Conservation (phyloP, 2,888 invertebrate species). For the Noctua janthina region DNA sequence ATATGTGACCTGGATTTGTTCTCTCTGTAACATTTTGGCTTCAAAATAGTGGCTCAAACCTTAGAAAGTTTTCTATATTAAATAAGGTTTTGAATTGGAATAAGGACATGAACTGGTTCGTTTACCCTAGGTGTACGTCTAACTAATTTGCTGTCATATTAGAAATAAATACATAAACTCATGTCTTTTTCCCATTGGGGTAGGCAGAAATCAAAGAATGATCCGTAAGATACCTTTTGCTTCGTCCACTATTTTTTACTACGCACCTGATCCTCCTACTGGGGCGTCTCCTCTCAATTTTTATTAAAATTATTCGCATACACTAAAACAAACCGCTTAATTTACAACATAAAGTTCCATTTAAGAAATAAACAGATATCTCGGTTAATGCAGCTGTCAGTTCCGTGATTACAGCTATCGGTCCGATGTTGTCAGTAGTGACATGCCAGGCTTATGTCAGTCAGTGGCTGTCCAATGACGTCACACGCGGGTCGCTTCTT, state of each 20-base stretch:
- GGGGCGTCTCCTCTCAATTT: neutral
- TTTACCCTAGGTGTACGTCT: neutral
- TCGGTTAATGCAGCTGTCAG: slow-evolving; percentile 31
- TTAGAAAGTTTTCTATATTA: neutral
- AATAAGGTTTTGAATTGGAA: neutral
- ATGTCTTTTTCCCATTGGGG: neutral
- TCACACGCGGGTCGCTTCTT: neutral
- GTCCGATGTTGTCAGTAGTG: slow-evolving; percentile 11
- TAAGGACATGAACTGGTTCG: neutral
- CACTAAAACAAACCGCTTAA: neutral
- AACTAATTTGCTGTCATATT: neutral
- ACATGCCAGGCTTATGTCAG: slow-evolving; percentile 28
- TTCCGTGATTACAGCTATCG: slow-evolving; percentile 27
- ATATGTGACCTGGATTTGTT: slow-evolving; percentile 20
- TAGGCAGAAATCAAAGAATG: neutral
- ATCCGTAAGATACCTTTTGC: neutral
- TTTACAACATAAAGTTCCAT: neutral
- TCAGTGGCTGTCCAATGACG: slow-evolving; percentile 21
- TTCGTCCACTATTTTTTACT: neutral
- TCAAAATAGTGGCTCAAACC: neutral
- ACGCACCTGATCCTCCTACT: neutral
- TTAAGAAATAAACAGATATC: neutral
- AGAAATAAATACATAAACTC: neutral
- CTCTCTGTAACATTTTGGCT: neutral
- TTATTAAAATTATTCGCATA: neutral